Evolutionary conservation across 1,140 invertebrate genomes (phyloP).

Genomic region (Cotesia glomerata): DNA sequence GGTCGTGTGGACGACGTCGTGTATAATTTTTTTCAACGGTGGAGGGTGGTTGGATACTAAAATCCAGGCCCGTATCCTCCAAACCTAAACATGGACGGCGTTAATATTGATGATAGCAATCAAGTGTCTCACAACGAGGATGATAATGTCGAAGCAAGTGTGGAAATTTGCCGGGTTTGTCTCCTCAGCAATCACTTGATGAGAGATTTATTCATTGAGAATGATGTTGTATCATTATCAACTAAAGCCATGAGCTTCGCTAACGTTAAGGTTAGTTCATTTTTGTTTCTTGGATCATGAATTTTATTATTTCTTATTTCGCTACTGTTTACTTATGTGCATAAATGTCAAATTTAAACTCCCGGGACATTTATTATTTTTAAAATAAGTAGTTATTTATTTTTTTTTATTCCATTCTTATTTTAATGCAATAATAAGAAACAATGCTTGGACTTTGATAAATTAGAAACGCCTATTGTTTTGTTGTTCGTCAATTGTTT

Average conservation of each 20-base stretch:
- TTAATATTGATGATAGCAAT: conserved; percentile 53
- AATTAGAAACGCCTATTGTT: too few relatives aligned
- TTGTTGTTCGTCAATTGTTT: too few relatives aligned
- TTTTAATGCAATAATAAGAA: too few relatives aligned
- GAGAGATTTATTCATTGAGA: conserved; percentile 52
- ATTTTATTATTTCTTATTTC: conserved; percentile 8
- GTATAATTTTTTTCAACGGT: too few relatives aligned
- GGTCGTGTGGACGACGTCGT: too few relatives aligned
- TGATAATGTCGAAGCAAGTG: conserved; percentile 42
- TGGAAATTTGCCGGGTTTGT: conserved; percentile 56
- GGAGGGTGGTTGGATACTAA: conserved; percentile 11
- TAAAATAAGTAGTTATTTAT: background rate
- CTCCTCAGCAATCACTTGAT: conserved; percentile 49
- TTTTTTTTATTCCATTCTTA: conserved; percentile 36
- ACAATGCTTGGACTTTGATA: too few relatives aligned
- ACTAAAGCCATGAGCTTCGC: conserved; percentile 57
- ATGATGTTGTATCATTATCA: conserved; percentile 45
- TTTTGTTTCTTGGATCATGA: too few relatives aligned
- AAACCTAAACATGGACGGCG: conserved; percentile 60
- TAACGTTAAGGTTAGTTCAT: conserved; percentile 60
- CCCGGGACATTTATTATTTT: background rate
- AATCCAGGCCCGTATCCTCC: conserved; percentile 27
- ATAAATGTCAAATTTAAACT: conserved; percentile 9
- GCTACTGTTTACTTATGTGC: background rate
- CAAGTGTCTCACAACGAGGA: conserved; percentile 29